Evolutionary conservation across 2,888 invertebrate species (phyloP), one percentile per base, ranked within the genome.

Genomic region (Troglohyphantes excavatus): DNA sequence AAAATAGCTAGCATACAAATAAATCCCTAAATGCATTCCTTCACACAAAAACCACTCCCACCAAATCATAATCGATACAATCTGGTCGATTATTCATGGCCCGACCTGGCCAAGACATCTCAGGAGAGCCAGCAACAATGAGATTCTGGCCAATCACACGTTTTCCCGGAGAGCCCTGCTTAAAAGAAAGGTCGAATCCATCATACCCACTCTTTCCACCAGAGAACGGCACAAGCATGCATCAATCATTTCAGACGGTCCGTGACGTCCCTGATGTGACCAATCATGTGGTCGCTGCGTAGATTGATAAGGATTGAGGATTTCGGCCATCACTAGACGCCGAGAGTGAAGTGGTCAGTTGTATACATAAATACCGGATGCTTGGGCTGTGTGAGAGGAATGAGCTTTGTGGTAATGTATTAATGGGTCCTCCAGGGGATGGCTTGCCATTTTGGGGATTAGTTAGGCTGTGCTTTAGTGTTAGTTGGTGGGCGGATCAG

Each of bases 251-350:
- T 13, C 17, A 19, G 76, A 59, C 68, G 67, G 68, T 43, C 68
- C 70, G 53, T 78, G 86, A 86, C 86, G 86, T 70, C 59, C 72
- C 61, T 63, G 86, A 86, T 86, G 86, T 27, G 78, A 70, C 29
- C 86, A 86, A 86, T 86, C 86, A 86, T 86, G 65, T 27, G 70
- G 21, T 19, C 27, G 33, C 61, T 27, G 39, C 78, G 65, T 84
- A 39, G 86, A 86, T 86, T 68, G 86, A 86, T 86, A 78, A 79
- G 26, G 65, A 26, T 39, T 26, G 61, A 26, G 76, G 79, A 81
- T 70, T 82, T 59, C 70, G 2, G 83, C 73, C 63, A 83, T 83
- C 73, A 83, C 83, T 83, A 6, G 33, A 61, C 29, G 21, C 17
- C 7, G 29, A 7, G 26, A 39, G 33, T 53, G 70, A 68, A 61